These are phyloP conservation scores for Petrocephalus zakoni DNA, from an alignment of 2,113 vertebrate species.

Conservation along the genomic window DNA sequence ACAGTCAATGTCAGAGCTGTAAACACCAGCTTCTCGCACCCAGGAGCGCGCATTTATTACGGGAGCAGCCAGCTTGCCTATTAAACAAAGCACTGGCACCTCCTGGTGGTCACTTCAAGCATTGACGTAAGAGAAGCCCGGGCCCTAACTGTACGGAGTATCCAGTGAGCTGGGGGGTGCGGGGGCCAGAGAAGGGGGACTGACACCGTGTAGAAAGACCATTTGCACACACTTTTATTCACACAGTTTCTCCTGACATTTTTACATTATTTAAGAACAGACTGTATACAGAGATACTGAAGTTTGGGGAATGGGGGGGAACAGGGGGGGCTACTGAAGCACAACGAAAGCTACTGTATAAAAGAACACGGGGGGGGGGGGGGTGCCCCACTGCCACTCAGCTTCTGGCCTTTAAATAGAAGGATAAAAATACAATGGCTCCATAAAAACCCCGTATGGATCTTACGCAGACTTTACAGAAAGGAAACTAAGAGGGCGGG, in stretches of 20 bases:
- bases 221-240: constrained; percentile 99
- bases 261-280: constrained; percentile 98
- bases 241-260: constrained; percentile 94
- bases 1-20: neutral
- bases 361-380: constrained; percentile 73
- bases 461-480: constrained; percentile 70
- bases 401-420: constrained; percentile 84
- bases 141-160: neutral
- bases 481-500: constrained; percentile 66
- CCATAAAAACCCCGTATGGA: constrained; percentile 65
- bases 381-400: constrained; percentile 73
- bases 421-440: constrained; percentile 99
- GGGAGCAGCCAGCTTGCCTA: neutral
- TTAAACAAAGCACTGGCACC: neutral
- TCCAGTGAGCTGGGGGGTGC: neutral
- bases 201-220: constrained; percentile 77
- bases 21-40: neutral
- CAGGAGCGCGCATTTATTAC: neutral
- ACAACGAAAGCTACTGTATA: constrained; percentile 96
- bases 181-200: constrained; percentile 33
- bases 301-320: constrained; percentile 61
- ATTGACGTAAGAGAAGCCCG: neutral
- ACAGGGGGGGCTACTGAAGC: constrained; percentile 97
- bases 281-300: constrained; percentile 95
- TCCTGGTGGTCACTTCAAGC: neutral